These are phyloP conservation scores for Phaedon cochleariae DNA, from an alignment of 2,888 invertebrate genomes.

Conservation along the genomic window DNA sequence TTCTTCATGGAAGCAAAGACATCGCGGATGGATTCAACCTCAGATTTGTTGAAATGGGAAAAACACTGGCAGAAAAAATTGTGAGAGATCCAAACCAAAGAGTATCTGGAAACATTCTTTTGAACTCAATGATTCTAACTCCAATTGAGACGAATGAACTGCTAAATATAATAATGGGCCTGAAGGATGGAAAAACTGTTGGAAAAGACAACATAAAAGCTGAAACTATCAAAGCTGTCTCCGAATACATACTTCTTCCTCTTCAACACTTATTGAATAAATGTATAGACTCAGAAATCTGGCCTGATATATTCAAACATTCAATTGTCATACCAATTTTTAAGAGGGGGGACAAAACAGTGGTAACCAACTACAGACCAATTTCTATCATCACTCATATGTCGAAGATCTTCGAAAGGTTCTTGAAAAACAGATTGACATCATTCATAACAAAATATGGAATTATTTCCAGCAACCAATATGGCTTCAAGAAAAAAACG, in stretches of 20 bases:
- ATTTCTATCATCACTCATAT: conserved; percentile 19
- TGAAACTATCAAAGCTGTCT: conserved; percentile 13
- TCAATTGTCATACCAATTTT: conserved; percentile 11
- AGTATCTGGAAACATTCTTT: background rate
- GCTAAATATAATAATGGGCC: too few relatives aligned
- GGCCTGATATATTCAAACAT: conserved; percentile 7
- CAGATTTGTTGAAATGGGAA: too few relatives aligned
- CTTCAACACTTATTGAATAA: conserved; percentile 8
- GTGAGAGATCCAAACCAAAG: conserved; percentile 5
- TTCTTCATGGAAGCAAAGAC: background rate
- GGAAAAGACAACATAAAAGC: background rate
- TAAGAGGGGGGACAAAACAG: conserved; percentile 10
- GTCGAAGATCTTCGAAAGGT: conserved; percentile 20
- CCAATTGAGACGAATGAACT: too few relatives aligned
- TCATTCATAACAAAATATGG: background rate
- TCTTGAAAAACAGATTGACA: conserved; percentile 18
- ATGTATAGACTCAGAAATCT: conserved; percentile 11
- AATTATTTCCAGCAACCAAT: conserved; percentile 11
- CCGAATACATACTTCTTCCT: conserved; percentile 1
- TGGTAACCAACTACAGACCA: conserved; percentile 18
- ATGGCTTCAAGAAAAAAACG: conserved; percentile 9
- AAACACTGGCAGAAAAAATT: conserved; percentile 5
- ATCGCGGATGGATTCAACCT: conserved; percentile 5
- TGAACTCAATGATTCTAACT: too few relatives aligned
- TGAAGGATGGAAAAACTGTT: conserved; percentile 12